Percentiles rank a stretch among this genome's conserved stretches.
Conservation (phyloP, 2,888 invertebrate genomes). For the Tenthredo amoena region DNA sequence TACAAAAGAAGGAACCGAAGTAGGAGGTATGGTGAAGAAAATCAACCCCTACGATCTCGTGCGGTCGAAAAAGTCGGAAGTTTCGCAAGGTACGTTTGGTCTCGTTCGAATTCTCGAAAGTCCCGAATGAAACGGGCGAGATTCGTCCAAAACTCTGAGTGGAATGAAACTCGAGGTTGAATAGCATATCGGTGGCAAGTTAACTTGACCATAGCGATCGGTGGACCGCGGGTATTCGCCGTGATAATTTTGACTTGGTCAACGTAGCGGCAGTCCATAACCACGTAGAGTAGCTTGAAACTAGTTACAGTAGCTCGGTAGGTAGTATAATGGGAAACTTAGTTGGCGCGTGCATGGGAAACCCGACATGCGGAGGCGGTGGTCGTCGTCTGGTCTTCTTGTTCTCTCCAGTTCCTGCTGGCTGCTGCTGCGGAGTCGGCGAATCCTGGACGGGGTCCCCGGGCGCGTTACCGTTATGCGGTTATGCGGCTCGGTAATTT, state of each 20-base stretch:
- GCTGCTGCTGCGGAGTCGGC: conserved; percentile 48
- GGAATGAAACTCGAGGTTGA: neutral
- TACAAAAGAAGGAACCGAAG: neutral
- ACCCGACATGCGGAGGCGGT: neutral
- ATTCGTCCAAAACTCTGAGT: neutral
- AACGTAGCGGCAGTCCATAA: neutral
- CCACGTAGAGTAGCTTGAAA: conserved; percentile 45
- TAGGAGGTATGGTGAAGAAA: neutral
- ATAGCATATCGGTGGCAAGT: neutral
- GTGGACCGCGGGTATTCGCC: neutral
- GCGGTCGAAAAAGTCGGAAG: neutral
- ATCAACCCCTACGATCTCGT: neutral
- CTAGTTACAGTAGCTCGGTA: conserved; percentile 58
- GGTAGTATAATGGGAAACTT: conserved; percentile 71
- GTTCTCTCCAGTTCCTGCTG: neutral
- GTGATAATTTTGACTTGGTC: conserved; percentile 40
- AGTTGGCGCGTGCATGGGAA: conserved; percentile 62
- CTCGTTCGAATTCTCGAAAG: neutral
- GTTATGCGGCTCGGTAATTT: conserved; percentile 48
- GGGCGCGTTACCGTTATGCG: conserved; percentile 37
- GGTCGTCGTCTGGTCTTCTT: neutral
- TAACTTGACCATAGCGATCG: conserved; percentile 6
- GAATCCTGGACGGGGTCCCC: conserved; percentile 46
- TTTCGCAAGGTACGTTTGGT: neutral
- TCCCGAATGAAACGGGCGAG: neutral